These are phyloP conservation scores for Nysson spinosus DNA, from an alignment of 2,888 invertebrate genomes.

Conservation along the genomic window DNA sequence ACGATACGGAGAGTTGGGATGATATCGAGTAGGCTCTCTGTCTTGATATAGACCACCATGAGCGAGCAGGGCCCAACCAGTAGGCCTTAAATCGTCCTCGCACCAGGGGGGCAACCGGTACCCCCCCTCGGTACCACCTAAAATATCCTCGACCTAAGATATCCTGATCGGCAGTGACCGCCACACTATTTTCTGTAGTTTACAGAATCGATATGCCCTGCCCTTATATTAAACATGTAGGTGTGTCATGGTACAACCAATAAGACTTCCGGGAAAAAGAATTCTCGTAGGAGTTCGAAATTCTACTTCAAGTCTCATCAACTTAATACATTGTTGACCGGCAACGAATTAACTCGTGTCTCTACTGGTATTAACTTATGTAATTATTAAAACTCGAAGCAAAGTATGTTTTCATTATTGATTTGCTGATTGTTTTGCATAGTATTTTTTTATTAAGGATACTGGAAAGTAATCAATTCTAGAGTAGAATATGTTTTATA, in stretches of 20 bases:
- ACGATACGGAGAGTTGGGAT: slow-evolving; percentile 44
- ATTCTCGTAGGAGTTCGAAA: not conserved
- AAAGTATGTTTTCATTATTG: no score
- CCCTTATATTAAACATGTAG: slow-evolving; percentile 33
- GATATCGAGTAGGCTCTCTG: slow-evolving; percentile 65
- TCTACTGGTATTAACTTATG: no score
- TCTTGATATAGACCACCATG: slow-evolving; percentile 71
- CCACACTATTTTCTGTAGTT: slow-evolving; percentile 30
- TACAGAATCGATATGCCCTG: slow-evolving; percentile 45
- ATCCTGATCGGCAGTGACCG: slow-evolving; percentile 64
- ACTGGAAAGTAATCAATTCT: no score
- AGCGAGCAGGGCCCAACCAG: slow-evolving; percentile 65
- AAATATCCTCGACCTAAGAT: slow-evolving; percentile 67
- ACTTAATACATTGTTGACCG: no score
- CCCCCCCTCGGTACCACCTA: slow-evolving; percentile 66
- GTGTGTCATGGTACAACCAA: slow-evolving; percentile 24
- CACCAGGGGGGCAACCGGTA: slow-evolving; percentile 71
- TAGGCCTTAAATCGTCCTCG: slow-evolving; percentile 75
- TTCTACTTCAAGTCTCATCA: no score
- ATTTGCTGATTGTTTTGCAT: no score
- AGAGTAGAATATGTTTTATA: no score
- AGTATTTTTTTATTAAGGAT: no score
- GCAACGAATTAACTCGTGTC: no score
- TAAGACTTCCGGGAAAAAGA: slow-evolving; percentile 34
- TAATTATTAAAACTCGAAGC: no score